phyloP scores from a whole-genome alignment of 2,888 invertebrate species.

The Bellardia pandia region DNA sequence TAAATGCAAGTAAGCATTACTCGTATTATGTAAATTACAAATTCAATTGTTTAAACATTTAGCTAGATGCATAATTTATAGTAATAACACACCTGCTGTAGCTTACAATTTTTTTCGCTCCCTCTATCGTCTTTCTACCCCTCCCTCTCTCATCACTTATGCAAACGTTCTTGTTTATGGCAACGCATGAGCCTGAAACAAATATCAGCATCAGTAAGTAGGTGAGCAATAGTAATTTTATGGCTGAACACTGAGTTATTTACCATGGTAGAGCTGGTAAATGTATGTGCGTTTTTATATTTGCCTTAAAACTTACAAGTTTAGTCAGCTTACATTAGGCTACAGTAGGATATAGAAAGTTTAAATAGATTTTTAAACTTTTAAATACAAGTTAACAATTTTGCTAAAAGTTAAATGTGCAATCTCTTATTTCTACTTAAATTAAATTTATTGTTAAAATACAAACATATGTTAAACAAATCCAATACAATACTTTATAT shows the following conservation, averaged over 20 bases:
- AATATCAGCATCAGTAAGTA: slow-evolving; percentile 1
- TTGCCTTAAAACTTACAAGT: slow-evolving; percentile 21
- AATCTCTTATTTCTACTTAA: no score
- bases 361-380: not conserved
- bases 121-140: not conserved
- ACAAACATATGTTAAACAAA: no score
- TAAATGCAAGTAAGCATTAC: slow-evolving; percentile 44
- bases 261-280: not conserved
- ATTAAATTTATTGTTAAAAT: no score
- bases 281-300: not conserved
- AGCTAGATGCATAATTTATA: slow-evolving; percentile 83
- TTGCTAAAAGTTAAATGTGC: no score
- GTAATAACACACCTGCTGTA: slow-evolving; percentile 82
- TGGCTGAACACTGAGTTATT: slow-evolving; percentile 9
- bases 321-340: slow-evolving; percentile 4
- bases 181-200: slow-evolving; percentile 4
- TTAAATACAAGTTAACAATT: no score
- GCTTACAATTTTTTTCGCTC: slow-evolving; percentile 53
- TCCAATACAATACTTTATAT: no score
- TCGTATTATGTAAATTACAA: slow-evolving; percentile 83
- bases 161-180: not conserved
- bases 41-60: slow-evolving; percentile 84
- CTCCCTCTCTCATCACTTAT: not conserved
- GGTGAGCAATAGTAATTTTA: not conserved
- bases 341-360: slow-evolving; percentile 31